Percentiles rank a stretch among this genome's conserved stretches.
Conservation (phyloP, 2,888 invertebrate genomes). For the Cephus runcator region DNA sequence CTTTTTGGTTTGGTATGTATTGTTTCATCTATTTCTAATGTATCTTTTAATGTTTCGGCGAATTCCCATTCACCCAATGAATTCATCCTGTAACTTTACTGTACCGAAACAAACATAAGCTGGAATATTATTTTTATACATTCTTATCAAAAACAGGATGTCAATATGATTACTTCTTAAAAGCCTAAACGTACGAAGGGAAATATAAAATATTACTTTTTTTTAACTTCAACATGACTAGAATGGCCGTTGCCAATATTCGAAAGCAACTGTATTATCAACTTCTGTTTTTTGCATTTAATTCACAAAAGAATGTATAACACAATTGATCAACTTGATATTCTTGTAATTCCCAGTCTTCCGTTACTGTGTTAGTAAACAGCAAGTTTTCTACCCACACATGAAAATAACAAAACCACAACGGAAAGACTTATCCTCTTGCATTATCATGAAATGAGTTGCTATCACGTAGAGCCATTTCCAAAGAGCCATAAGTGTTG, state of each 20-base stretch:
- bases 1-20: slow-evolving; percentile 86
- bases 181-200: background rate
- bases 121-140: slow-evolving; percentile 3
- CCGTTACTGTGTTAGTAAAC: background rate
- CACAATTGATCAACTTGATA: background rate
- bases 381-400: background rate
- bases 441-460: slow-evolving; percentile 44
- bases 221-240: background rate
- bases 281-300: background rate
- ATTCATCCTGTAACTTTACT: background rate
- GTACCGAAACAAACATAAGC: background rate
- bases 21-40: background rate
- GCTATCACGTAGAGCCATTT: slow-evolving; percentile 23
- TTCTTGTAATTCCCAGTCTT: background rate
- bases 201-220: background rate
- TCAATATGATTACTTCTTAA: background rate
- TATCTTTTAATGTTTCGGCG: background rate
- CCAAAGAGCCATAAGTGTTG: slow-evolving; percentile 22
- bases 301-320: background rate
- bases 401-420: slow-evolving; percentile 44
- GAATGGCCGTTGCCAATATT: background rate
- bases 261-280: background rate
- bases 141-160: slow-evolving; percentile 12
- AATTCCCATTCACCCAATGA: background rate
- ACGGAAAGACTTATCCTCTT: slow-evolving; percentile 54